Evolutionary conservation across 2,888 invertebrate genomes (phyloP), one percentile per base, ranked within the genome.

Genomic region (Merodon equestris): DNA sequence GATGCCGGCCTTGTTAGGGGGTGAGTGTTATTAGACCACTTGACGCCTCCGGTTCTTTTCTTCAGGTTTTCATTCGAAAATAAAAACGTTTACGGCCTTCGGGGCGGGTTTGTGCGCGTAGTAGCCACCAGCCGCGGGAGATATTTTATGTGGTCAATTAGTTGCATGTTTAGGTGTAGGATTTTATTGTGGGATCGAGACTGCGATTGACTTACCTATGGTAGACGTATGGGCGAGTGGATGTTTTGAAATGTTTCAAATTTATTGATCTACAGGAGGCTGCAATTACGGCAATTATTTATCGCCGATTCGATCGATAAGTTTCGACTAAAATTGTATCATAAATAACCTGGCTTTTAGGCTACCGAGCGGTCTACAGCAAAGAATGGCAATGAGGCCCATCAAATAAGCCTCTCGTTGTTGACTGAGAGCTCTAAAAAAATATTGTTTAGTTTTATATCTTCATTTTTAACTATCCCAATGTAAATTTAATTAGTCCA

Each of bases 41-140:
- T 86, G 86, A 86, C 86, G 86, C 86, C 86, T 84, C 83, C 83
- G 84, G 82, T 82, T 73, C 75, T 81, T 73, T 54, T 50, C 7
- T 27, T 27, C 7, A 27, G n/a, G n/a, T 7, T 27, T 27, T 27
- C 2, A 2, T 27, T 27, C 27, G 27, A 18, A 67, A 42, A 57
- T 51, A 57, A 71, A 61, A 77, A 47, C 51, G 18, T 77, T 77
- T 72, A 77, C 72, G 72, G 76, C 72, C 47, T 67, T 57, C n/a
- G 40, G 38, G 42, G 66, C 54, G 47, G 54, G 54, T 10, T 34
- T 56, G 12, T 53, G 4, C n/a, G 34, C 45, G 57, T 47, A 56
- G 61, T 63, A 36, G 19, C 40, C 1, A 9, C 3, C 10, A 40
- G n/a, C 12, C 12, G 5, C 40, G 36, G n/a, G 38, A 66, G 17